phyloP scores from a whole-genome alignment of 1,140 invertebrate genomes.

The Drosophila subobscura region DNA sequence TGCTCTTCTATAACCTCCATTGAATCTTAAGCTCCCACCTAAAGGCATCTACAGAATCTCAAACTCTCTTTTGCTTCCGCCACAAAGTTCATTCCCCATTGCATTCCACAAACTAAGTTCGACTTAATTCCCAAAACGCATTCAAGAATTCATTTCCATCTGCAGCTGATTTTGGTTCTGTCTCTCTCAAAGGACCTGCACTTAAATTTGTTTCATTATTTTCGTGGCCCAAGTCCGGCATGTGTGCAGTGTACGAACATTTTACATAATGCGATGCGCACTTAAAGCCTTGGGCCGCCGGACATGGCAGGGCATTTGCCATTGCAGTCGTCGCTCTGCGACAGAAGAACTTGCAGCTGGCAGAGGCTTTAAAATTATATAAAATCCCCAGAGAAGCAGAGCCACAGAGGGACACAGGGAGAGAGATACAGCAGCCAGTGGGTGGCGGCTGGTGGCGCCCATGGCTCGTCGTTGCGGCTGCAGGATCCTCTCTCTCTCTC shows the following conservation, averaged over 20 bases:
- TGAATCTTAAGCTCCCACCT: too few relatives aligned
- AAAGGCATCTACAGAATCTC: too few relatives aligned
- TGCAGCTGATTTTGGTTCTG: too few relatives aligned
- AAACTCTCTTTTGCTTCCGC: too few relatives aligned
- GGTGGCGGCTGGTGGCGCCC: constrained; percentile 47
- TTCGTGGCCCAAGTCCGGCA: not conserved
- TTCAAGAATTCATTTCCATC: too few relatives aligned
- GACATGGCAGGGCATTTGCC: constrained; percentile 11
- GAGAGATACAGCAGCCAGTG: constrained; percentile 23
- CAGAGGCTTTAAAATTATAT: constrained; percentile 71
- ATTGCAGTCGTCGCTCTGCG: constrained; percentile 7
- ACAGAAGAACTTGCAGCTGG: constrained; percentile 13
- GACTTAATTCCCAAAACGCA: too few relatives aligned
- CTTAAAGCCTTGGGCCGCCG: constrained; percentile 47
- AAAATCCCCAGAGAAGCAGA: constrained; percentile 28
- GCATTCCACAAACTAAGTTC: too few relatives aligned
- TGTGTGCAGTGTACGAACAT: not conserved
- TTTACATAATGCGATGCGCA: constrained; percentile 56
- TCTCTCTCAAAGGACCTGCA: constrained; percentile 18
- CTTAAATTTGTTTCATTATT: constrained; percentile 39
- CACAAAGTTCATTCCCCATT: too few relatives aligned
- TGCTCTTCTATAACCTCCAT: too few relatives aligned
- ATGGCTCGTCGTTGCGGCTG: constrained; percentile 40
- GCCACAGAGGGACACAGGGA: constrained; percentile 6
- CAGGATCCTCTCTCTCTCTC: constrained; percentile 30